A percentile compares a stretch with the other conserved stretches of the same genome.
phyloP scores from a whole-genome alignment of 2,113 vertebrate genomes.

The Spea bombifrons region DNA sequence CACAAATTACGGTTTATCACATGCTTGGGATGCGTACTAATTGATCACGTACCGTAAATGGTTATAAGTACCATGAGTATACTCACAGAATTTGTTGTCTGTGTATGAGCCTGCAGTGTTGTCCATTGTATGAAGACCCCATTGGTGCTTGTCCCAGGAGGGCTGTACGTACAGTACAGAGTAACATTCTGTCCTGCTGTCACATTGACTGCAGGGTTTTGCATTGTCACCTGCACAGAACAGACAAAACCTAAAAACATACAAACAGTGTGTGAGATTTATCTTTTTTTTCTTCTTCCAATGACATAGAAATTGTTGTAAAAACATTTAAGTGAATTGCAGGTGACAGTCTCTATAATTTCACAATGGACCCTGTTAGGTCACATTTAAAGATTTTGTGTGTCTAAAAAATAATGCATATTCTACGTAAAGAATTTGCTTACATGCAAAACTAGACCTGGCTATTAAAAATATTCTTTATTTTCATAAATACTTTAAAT shows the following conservation, averaged over 20 bases:
- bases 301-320: no score
- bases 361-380: no score
- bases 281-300: no score
- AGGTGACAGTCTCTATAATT: no score
- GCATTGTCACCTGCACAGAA: slow-evolving; percentile 47
- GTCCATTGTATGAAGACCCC: slow-evolving; percentile 60
- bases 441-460: no score
- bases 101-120: slow-evolving; percentile 48
- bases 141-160: rapidly evolving
- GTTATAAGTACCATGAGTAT: neutral
- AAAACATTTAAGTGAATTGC: no score
- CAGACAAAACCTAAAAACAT: slow-evolving; percentile 48
- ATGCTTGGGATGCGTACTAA: no score
- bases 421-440: neutral
- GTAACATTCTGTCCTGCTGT: slow-evolving; percentile 50
- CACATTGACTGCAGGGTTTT: slow-evolving; percentile 54
- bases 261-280: no score
- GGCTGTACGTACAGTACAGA: slow-evolving; percentile 53
- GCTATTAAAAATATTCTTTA: no score
- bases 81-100: slow-evolving; percentile 12
- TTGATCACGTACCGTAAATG: neutral
- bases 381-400: no score
- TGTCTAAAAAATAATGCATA: neutral
- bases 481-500: no score
- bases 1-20: no score